These are phyloP conservation scores for Carterocephalus palaemon DNA, from an alignment of 2,888 invertebrate species.

Conservation along the genomic window DNA sequence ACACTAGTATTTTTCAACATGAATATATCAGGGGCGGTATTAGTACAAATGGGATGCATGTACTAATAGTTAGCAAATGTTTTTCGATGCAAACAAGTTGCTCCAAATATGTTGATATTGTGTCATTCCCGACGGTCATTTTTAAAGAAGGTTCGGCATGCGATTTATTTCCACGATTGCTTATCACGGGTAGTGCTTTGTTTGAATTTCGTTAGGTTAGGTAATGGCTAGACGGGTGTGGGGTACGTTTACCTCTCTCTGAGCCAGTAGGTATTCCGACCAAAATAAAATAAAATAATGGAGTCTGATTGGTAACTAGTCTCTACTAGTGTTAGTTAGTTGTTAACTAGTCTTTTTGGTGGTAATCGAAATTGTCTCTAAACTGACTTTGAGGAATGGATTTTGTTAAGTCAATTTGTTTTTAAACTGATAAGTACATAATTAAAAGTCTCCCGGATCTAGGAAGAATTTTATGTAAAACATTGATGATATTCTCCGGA, in stretches of 20 bases:
- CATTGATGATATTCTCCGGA: constrained; percentile 22
- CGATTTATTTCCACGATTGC: background rate
- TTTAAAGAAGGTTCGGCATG: too few relatives aligned
- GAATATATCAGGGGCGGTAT: constrained; percentile 24
- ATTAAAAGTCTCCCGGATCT: constrained; percentile 15
- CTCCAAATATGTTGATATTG: constrained; percentile 8
- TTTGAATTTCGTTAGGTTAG: constrained; percentile 8
- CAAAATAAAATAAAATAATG: too few relatives aligned
- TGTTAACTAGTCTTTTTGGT: constrained; percentile 10
- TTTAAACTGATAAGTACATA: constrained; percentile 11
- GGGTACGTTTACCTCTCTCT: too few relatives aligned
- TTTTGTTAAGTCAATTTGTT: constrained; percentile 4
- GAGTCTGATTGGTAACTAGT: too few relatives aligned
- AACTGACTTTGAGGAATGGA: background rate
- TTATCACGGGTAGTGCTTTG: background rate
- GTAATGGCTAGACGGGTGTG: too few relatives aligned
- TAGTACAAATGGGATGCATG: background rate
- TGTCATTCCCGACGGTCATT: constrained; percentile 17
- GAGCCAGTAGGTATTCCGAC: too few relatives aligned
- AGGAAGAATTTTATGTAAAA: constrained; percentile 21
- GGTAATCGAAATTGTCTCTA: background rate
- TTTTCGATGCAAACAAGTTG: background rate
- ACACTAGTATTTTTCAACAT: constrained; percentile 4
- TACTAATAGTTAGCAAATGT: background rate
- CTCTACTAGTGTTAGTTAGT: too few relatives aligned